Conservation (phyloP, 1,140 invertebrate genomes). For the Lycorma delicatula region DNA sequence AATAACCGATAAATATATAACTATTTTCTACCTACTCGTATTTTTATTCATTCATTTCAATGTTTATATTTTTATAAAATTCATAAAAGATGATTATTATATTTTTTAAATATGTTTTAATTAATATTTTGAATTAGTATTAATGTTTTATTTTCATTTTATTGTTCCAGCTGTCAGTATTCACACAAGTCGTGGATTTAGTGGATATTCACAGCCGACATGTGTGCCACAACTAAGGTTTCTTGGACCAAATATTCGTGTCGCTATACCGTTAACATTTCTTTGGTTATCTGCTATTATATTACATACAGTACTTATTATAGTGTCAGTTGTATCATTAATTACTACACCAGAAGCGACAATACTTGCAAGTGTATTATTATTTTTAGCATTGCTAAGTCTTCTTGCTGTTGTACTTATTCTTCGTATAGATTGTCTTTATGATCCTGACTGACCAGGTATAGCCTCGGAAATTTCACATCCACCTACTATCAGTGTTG, state of each 20-base stretch:
- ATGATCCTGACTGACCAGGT: constrained; percentile 29
- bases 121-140: too few relatives aligned
- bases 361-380: constrained; percentile 21
- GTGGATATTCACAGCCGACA: constrained; percentile 39
- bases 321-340: constrained; percentile 15
- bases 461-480: neutral
- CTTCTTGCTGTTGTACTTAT: constrained; percentile 18
- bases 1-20: too few relatives aligned
- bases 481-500: constrained; percentile 16
- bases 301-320: constrained; percentile 21
- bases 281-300: constrained; percentile 42
- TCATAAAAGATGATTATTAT: too few relatives aligned
- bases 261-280: constrained; percentile 38
- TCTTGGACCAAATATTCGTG: constrained; percentile 39
- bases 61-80: too few relatives aligned
- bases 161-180: constrained; percentile 37
- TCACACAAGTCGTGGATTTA: constrained; percentile 38
- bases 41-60: too few relatives aligned
- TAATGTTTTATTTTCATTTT: too few relatives aligned
- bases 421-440: constrained; percentile 26
- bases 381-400: constrained; percentile 19
- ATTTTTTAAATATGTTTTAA: too few relatives aligned
- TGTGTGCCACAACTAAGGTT: constrained; percentile 41
- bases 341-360: constrained; percentile 18
- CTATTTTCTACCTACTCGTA: too few relatives aligned